Base-by-base conservation (phyloP, 2,888 invertebrate species). In the Cinara cedri region DNA sequence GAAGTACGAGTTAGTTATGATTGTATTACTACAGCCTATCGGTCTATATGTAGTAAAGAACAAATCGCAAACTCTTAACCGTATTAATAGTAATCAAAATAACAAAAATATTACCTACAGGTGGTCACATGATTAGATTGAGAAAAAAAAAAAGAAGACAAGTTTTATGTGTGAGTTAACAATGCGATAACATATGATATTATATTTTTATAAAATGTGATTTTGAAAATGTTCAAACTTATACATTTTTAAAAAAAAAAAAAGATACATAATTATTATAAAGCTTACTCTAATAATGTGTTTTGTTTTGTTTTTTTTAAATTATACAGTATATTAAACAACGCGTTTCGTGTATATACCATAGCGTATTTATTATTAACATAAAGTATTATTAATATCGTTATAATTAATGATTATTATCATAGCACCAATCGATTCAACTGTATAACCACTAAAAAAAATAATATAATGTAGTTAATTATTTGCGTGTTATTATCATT, bases 351-450 rank as follows among this genome's bases (percentile, higher is more conserved):
- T 51, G 42, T 42, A 72, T 44, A 26, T 51, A 74, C 63, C 74
- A 24, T 60, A 62, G 26, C 13, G 6, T 74, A 54, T 16, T 16
- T 16, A 60, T 34, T n/a, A n/a, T n/a, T n/a, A n/a, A n/a, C n/a
- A n/a, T n/a, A n/a, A n/a, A n/a, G n/a, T 55, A 21, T 44, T 66
- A 66, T 46, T 66, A 66, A 46, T 62, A 74, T 51, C 62, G 62
- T 62, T 60, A 72, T n/a, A 16, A 72, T 62, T 42, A 49, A 55
- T 34, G 14, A 76, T 76, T 68, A 76, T 76, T 76, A 76, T 66
- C 68, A 76, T 76, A 78, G 78, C 78, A 78, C 78, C 78, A 78
- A 70, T 60, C 42, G 68, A 78, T 68, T 78, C 78, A 70, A 78
- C 78, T 78, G 78, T 70, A 78, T 46, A 66, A 72, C 63, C 2